Percentiles rank a stretch among this genome's conserved stretches.
Evolutionary conservation across 2,888 invertebrate species (phyloP).

Genomic region (Polydrusus pterygomalis): DNA sequence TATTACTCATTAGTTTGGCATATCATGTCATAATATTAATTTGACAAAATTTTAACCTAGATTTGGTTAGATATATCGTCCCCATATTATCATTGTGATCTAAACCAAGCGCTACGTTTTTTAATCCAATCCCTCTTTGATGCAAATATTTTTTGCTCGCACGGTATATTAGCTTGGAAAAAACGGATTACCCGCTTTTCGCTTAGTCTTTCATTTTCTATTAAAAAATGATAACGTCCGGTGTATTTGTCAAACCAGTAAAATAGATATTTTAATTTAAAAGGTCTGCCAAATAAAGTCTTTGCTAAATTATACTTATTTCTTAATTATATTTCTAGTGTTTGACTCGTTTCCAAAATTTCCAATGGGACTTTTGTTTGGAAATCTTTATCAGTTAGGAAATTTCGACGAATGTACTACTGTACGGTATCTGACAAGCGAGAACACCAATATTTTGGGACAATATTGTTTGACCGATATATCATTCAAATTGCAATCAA

Average conservation of each 20-base stretch:
- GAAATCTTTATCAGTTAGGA: constrained; percentile 81
- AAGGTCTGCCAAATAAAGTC: neutral
- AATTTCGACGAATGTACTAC: constrained; percentile 83
- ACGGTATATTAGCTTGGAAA: too few relatives aligned
- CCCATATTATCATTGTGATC: too few relatives aligned
- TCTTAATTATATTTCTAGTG: constrained; percentile 73
- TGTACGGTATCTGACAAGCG: constrained; percentile 55
- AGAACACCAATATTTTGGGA: constrained; percentile 69
- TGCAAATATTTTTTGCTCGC: too few relatives aligned
- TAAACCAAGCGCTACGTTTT: too few relatives aligned
- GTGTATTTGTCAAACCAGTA: neutral
- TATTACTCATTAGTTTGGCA: too few relatives aligned
- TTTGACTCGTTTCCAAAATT: constrained; percentile 84
- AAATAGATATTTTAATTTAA: neutral
- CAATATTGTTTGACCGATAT: constrained; percentile 80
- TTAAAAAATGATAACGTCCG: too few relatives aligned
- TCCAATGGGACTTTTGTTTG: constrained; percentile 80
- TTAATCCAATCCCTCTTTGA: too few relatives aligned
- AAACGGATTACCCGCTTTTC: too few relatives aligned
- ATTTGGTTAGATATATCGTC: too few relatives aligned
- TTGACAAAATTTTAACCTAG: too few relatives aligned
- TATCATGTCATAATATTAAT: too few relatives aligned
- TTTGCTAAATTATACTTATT: neutral
- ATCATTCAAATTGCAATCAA: constrained; percentile 52
- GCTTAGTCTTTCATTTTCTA: too few relatives aligned